Base-by-base conservation (phyloP, 2,797 vertebrate species). In the Acanthornis magna region DNA sequence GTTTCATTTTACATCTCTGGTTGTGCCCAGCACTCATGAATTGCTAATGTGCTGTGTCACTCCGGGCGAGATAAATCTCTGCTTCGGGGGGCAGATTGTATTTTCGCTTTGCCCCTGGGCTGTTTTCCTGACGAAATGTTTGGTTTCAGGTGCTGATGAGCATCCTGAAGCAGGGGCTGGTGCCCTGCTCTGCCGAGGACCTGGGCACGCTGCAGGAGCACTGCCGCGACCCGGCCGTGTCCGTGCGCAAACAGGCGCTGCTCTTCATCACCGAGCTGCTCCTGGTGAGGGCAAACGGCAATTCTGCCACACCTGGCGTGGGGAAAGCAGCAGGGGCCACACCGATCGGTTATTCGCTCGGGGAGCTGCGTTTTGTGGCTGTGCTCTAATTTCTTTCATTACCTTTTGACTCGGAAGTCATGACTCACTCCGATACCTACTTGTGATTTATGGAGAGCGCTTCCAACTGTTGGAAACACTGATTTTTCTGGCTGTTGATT, bases 161-260 rank as follows among this genome's bases (percentile, higher is more conserved):
- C 62, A 97, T 99, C 77, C 96, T 99, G 96, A 99, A 98, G 86
- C 98, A 98, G 55, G 88, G 88, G 2, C 92, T 98, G 55, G 80
- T 99, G 88, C 93, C 97, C 0, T 84, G 97, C 55, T 97, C 91
- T 42, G 88, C 90, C 10, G 98, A 98, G 77, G 99, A 99, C 80
- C 86, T 99, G 86, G 58, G 85, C 2, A 65, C 97, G 3, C 97
- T 99, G 51, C 98, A 97, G 1, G 99, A 99, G 22, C 99, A 98
- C 10, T 98, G 98, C 95, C 98, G 99, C 51, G 99, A 99, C 95
- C 98, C 99, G 0, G 98, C 99, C 0, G 92, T 99, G 17, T 99
- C 99, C 4, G 99, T 99, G 66, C 98, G 98, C 92, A 99, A 99
- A 89, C 99, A 99, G 92, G 98, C 99, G 10, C 81, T 99, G 68